phyloP scores from a whole-genome alignment of 2,113 vertebrate genomes.

The Phylloscopus trochilus region DNA sequence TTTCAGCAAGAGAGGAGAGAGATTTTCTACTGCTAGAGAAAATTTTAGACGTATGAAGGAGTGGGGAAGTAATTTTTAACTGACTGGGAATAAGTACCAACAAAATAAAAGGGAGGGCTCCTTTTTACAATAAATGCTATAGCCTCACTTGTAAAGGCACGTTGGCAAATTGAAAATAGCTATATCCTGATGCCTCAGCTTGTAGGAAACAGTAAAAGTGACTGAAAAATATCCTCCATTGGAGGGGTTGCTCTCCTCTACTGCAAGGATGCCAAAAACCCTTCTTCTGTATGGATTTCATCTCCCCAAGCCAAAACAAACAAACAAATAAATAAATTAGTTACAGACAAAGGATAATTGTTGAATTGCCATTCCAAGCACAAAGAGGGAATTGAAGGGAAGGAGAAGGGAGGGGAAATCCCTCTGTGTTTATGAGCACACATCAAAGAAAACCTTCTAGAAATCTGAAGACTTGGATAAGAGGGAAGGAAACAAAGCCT shows the following conservation, averaged over 20 bases:
- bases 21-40: not conserved
- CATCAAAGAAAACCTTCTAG: constrained; percentile 53
- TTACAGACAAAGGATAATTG: not conserved
- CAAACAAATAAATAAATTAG: not conserved
- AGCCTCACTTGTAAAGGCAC: not conserved
- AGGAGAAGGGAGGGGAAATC: constrained; percentile 34
- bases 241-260: not conserved
- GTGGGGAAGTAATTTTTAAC: not conserved
- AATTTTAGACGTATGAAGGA: not conserved
- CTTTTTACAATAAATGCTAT: not conserved
- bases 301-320: not conserved
- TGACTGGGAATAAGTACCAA: not conserved
- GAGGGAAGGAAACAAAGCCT: constrained; percentile 8
- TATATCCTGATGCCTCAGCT: not conserved
- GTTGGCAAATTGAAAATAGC: not conserved
- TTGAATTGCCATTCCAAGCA: constrained; percentile 36
- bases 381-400: constrained; percentile 22
- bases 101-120: not conserved
- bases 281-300: not conserved
- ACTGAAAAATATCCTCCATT: not conserved
- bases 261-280: not conserved
- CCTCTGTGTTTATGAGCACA: not conserved
- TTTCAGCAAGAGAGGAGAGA: not conserved
- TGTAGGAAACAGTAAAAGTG: not conserved
- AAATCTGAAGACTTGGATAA: constrained; percentile 31